Conservation (phyloP, 2,113 vertebrate genomes). For the Promerops cafer region DNA sequence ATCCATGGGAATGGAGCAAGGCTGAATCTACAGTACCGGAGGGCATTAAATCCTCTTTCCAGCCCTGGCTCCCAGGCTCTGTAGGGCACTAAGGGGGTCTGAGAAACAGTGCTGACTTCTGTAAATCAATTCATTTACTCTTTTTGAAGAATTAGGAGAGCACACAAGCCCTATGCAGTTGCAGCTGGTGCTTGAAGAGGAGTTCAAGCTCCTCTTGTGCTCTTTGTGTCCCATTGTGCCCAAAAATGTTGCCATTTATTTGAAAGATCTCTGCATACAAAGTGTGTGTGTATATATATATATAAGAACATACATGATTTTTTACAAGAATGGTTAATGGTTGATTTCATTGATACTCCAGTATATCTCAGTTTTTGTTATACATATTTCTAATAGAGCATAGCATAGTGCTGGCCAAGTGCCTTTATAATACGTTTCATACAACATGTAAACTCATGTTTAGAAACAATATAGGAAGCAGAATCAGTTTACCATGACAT, state of each 20-base stretch:
- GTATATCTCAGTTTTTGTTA: neutral
- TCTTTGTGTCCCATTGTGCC: neutral
- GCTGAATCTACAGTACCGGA: neutral
- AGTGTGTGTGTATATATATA: neutral
- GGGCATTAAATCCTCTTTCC: neutral
- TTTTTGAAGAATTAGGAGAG: neutral
- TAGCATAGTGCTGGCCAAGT: neutral
- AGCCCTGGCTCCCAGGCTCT: neutral
- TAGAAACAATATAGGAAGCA: neutral
- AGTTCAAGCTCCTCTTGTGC: neutral
- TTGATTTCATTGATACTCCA: neutral
- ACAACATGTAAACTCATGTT: neutral
- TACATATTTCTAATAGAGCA: neutral
- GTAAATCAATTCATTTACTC: neutral
- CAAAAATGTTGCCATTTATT: neutral
- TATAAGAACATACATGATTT: neutral
- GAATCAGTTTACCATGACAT: neutral
- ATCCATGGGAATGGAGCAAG: neutral
- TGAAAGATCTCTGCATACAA: neutral
- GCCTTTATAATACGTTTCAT: neutral
- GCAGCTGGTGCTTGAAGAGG: neutral
- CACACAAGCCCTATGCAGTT: neutral
- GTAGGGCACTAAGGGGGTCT: neutral
- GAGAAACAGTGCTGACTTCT: neutral
- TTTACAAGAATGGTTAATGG: neutral